Evolutionary conservation across 2,797 vertebrate species (phyloP), one percentile per base, ranked within the genome.

Genomic region (Pterois miles): DNA sequence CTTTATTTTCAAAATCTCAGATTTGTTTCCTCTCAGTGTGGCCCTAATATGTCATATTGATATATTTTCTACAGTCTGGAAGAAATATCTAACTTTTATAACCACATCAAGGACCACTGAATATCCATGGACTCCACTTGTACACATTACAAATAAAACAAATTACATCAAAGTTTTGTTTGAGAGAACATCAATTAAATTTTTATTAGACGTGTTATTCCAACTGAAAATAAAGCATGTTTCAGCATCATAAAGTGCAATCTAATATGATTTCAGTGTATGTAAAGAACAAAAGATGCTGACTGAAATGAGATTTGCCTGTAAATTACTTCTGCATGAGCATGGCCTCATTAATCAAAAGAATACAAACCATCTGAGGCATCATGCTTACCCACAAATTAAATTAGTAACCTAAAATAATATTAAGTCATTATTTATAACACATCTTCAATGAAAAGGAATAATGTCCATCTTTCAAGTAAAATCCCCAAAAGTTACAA

Each of bases 201-300:
- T 50, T 91, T 90, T 85, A 88, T 86, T 91, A 14, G 31, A 65
- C 18, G 6, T 14, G 14, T 76, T 78, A 81, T 65, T 80, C 38
- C 31, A 60, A 54, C 20, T 70, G 25, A 65, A 66, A 71, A 33
- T 68, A 84, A 83, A 82, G 73, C 81, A 74, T 16, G 14, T 78
- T 77, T 81, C 63, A 85, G 65, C 80, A 87, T 83, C 75, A 59
- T 90, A 93, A 94, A 93, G 91, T 93, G 92, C 90, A 83, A 89
- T 77, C 29, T 48, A 76, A 81, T 11, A 70, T 53, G 33, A 68
- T 50, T 84, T 83, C 48, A 83, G 29, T 70, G 52, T 75, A 65
- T 34, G 11, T 54, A 63, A 72, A 76, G 9, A 85, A 76, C 22
- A 74, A 74, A 53, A 48, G 13, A 81, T 68, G 46, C 52, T 48